phyloP scores from a whole-genome alignment of 1,140 invertebrate species.

The Akabosia matsudoensis region DNA sequence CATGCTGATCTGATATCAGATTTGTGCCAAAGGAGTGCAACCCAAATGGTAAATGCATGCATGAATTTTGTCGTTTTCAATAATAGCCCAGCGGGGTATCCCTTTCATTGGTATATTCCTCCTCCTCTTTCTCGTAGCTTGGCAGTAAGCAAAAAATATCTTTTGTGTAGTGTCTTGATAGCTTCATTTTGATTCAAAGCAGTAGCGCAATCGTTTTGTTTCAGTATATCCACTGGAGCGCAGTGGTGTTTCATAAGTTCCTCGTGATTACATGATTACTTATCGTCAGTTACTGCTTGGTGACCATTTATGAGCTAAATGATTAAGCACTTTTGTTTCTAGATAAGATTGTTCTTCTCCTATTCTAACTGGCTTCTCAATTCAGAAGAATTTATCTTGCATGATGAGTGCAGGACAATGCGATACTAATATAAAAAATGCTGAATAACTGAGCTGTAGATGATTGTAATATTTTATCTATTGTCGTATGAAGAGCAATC shows the following conservation, averaged over 20 bases:
- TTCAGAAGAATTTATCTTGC: too few species aligned
- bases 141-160: background rate
- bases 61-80: background rate
- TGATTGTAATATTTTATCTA: too few species aligned
- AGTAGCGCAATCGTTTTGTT: too few species aligned
- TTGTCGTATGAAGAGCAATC: too few species aligned
- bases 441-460: too few species aligned
- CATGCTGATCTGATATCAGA: background rate
- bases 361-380: too few species aligned
- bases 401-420: too few species aligned
- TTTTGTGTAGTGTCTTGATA: background rate
- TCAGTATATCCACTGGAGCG: background rate
- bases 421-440: too few species aligned
- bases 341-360: too few species aligned
- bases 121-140: background rate
- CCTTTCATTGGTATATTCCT: background rate
- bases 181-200: background rate
- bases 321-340: constrained; percentile 3
- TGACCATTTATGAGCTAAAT: background rate
- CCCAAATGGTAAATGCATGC: background rate
- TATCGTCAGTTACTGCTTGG: too few species aligned
- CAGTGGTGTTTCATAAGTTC: background rate
- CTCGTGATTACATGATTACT: background rate
- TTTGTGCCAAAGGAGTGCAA: background rate
- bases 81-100: background rate